These are phyloP conservation scores for Drosophila watanabei DNA, from an alignment of 1,140 invertebrate genomes.

Conservation along the genomic window DNA sequence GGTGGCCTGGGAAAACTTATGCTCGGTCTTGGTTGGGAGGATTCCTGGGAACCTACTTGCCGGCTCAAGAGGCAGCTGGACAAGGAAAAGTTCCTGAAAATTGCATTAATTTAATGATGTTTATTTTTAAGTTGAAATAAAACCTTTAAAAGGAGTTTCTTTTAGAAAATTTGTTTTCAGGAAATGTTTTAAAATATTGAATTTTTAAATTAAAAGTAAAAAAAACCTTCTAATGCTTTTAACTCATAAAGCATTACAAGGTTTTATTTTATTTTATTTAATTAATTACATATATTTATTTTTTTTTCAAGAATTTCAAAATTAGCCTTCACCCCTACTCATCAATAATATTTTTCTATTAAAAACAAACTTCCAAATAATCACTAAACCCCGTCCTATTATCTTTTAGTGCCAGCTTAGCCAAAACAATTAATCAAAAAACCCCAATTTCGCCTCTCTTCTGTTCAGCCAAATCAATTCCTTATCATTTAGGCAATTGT, in stretches of 20 bases:
- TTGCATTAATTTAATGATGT: no score
- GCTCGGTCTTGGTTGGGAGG: background rate
- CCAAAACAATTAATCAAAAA: slow-evolving; percentile 51
- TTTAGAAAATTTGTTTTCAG: background rate
- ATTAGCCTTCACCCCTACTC: background rate
- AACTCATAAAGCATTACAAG: no score
- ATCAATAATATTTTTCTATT: background rate
- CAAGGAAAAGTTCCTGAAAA: background rate
- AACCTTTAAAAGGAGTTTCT: no score
- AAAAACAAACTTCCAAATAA: background rate
- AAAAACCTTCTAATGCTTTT: no score
- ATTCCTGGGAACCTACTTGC: slow-evolving; percentile 15
- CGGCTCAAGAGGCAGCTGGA: slow-evolving; percentile 7
- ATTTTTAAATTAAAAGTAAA: no score
- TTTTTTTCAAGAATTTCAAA: no score
- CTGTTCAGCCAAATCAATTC: slow-evolving; percentile 30
- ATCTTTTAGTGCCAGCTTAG: background rate
- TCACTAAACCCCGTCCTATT: background rate
- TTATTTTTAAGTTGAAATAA: background rate
- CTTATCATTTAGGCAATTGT: slow-evolving; percentile 54
- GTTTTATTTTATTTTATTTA: no score
- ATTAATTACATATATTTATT: no score
- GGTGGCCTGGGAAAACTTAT: slow-evolving; percentile 36
- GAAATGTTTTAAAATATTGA: background rate
- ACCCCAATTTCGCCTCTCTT: background rate